phyloP scores from a whole-genome alignment of 2,888 invertebrate genomes.

The Nesidiocoris tenuis region DNA sequence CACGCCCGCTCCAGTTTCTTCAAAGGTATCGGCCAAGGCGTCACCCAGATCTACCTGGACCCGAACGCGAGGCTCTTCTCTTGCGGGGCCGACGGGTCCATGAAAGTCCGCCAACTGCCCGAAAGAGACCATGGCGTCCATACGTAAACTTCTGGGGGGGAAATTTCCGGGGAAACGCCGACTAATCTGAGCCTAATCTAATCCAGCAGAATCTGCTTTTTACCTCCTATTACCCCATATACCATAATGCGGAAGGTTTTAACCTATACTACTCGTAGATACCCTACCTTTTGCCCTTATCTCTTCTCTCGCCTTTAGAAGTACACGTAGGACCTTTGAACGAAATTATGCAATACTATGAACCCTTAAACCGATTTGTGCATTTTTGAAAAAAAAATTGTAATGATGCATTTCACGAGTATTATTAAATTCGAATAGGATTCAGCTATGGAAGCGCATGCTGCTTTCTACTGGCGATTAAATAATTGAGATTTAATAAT shows the following conservation, averaged over 20 bases:
- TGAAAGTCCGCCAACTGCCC: slow-evolving; percentile 64
- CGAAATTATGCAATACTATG: background rate
- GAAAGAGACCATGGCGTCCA: slow-evolving; percentile 42
- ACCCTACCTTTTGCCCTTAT: background rate
- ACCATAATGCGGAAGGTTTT: background rate
- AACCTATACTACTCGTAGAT: background rate
- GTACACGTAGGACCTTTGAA: background rate
- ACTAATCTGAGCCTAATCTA: background rate
- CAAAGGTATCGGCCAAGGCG: slow-evolving; percentile 95
- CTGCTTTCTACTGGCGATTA: background rate
- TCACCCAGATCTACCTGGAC: slow-evolving; percentile 92
- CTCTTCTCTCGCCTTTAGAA: background rate
- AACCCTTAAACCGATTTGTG: background rate
- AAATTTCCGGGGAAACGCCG: background rate
- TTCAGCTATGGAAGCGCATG: background rate
- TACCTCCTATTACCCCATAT: background rate
- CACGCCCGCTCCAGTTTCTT: slow-evolving; percentile 96
- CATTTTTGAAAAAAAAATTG: background rate
- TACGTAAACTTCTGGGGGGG: slow-evolving; percentile 12
- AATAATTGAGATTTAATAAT: slow-evolving; percentile 26
- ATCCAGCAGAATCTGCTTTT: background rate
- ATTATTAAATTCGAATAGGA: background rate
- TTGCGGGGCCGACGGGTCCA: slow-evolving; percentile 97
- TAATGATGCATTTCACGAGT: background rate
- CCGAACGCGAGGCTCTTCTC: slow-evolving; percentile 88